A percentile compares a stretch with the other conserved stretches of the same genome.
These are phyloP conservation scores for Tenthredo scrophulariae DNA, from an alignment of 2,888 invertebrate species.

Conservation along the genomic window DNA sequence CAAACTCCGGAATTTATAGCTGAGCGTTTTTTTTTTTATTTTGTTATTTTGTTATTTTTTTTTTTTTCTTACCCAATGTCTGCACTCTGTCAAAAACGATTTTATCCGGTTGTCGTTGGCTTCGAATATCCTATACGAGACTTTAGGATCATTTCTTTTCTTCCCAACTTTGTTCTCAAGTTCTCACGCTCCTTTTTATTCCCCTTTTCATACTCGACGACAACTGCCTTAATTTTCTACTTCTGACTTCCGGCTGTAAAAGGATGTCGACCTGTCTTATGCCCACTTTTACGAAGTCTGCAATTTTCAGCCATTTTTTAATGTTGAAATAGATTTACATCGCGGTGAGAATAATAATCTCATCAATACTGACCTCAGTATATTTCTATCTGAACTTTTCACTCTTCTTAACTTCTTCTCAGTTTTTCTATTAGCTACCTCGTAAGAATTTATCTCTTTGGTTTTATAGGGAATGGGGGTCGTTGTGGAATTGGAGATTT, in stretches of 20 bases:
- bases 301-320: not conserved
- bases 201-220: not conserved
- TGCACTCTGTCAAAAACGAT: not conserved
- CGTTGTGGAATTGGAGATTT: not conserved
- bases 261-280: constrained; percentile 1
- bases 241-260: constrained; percentile 50
- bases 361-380: not conserved
- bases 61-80: not conserved
- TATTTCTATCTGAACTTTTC: not conserved
- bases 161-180: not conserved
- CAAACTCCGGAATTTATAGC: not conserved
- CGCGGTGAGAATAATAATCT: not conserved
- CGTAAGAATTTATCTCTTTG: not conserved
- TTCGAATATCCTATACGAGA: not conserved
- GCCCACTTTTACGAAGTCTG: not conserved
- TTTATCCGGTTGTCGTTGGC: not conserved
- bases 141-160: constrained; percentile 5
- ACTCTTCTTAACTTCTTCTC: not conserved
- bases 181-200: constrained; percentile 10
- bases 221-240: constrained; percentile 55
- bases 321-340: not conserved
- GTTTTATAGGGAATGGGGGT: not conserved
- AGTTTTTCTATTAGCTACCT: not conserved
- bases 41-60: too few species aligned
- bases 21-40: not conserved